Evolutionary conservation across 64 coral and sea anemone genomes (phyloP).

Genomic region (Stylophora pistillata): DNA sequence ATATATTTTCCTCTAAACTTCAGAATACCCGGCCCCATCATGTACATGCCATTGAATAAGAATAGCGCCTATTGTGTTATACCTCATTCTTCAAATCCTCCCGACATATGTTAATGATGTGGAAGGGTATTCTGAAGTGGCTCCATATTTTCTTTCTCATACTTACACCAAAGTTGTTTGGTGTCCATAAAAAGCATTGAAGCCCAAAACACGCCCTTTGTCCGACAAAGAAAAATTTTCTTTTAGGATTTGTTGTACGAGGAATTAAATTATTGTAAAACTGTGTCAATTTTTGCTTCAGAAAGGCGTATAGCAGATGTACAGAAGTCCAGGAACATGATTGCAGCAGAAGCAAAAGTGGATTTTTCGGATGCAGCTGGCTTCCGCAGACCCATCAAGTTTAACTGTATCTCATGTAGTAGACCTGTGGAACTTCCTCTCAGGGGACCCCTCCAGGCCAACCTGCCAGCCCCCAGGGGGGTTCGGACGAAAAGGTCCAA

Average conservation of each 20-base stretch:
- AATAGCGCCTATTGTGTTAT: too few species aligned
- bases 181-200: too few species aligned
- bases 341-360: slow-evolving; percentile 89
- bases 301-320: slow-evolving; percentile 87
- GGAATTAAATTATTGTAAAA: not conserved
- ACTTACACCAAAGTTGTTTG: too few species aligned
- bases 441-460: slow-evolving; percentile 29
- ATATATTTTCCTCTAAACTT: too few species aligned
- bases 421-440: slow-evolving; percentile 83
- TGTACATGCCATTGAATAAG: too few species aligned
- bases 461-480: slow-evolving; percentile 67
- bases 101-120: too few species aligned
- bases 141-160: too few species aligned
- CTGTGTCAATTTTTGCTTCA: slow-evolving; percentile 15
- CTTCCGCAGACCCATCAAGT: slow-evolving; percentile 71
- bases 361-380: slow-evolving; percentile 85
- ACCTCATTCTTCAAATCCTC: too few species aligned
- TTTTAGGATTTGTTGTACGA: not conserved
- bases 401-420: slow-evolving; percentile 93
- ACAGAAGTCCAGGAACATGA: slow-evolving; percentile 85
- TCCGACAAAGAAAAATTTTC: not conserved
- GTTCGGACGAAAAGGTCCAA: slow-evolving; percentile 80
- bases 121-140: too few species aligned
- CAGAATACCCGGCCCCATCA: too few species aligned
- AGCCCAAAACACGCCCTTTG: not conserved